These are phyloP conservation scores for Chromobotia macracanthus DNA, from an alignment of 2,797 vertebrate genomes.

Conservation along the genomic window DNA sequence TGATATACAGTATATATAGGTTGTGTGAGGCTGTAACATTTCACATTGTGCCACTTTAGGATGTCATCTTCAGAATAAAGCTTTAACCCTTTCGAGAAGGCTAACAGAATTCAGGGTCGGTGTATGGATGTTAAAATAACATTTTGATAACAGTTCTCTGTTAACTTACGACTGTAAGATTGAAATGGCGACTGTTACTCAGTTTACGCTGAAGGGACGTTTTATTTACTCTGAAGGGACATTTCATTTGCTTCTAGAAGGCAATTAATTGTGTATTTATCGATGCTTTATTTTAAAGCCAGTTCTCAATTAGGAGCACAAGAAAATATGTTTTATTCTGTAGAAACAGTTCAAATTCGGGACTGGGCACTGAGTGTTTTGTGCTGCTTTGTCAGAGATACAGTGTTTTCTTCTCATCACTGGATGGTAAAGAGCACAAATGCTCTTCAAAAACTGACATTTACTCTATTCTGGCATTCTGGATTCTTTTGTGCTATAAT, in stretches of 20 bases:
- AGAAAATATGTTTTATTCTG: neutral
- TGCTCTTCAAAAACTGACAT: neutral
- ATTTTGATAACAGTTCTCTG: neutral
- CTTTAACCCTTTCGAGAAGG: too few species aligned
- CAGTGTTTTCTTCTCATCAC: neutral
- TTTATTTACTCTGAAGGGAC: constrained; percentile 1
- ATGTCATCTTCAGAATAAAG: constrained; percentile 2
- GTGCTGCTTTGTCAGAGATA: too few species aligned
- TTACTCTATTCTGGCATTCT: neutral
- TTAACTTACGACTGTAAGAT: constrained; percentile 31
- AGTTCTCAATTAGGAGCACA: constrained; percentile 18
- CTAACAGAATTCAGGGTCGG: constrained; percentile 15
- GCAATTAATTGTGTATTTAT: neutral
- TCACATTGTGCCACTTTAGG: neutral
- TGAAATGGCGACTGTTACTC: neutral
- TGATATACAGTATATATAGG: neutral
- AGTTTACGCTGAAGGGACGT: too few species aligned
- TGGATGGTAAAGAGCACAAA: neutral
- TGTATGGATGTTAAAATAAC: constrained; percentile 18
- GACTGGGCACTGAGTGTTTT: too few species aligned
- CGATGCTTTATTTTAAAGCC: constrained; percentile 24
- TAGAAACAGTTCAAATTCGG: too few species aligned
- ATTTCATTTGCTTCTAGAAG: constrained; percentile 21
- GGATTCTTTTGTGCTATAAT: neutral
- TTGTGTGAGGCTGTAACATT: neutral